phyloP scores from a whole-genome alignment of 2,113 vertebrate species.

The Erinaceus europaeus region DNA sequence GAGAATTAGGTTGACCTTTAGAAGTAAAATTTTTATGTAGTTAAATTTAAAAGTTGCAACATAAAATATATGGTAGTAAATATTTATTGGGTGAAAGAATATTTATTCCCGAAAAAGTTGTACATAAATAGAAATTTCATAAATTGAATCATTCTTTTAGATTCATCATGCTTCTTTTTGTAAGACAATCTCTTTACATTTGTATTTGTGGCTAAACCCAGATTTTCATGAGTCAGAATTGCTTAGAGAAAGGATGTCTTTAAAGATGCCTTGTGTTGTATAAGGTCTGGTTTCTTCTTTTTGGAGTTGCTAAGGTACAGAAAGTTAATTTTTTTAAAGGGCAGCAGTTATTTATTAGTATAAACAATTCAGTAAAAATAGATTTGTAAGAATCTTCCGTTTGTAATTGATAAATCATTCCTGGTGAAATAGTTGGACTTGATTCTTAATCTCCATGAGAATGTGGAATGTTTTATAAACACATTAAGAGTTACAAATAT shows the following conservation, averaged over 20 bases:
- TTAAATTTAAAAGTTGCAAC: background rate
- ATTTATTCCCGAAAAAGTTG: constrained; percentile 38
- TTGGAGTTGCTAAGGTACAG: constrained; percentile 42
- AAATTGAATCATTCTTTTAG: constrained; percentile 26
- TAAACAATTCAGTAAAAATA: constrained; percentile 63
- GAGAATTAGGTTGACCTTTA: background rate
- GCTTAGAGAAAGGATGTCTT: background rate
- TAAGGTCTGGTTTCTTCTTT: constrained; percentile 47
- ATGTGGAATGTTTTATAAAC: constrained; percentile 52
- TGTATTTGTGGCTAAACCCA: constrained; percentile 38
- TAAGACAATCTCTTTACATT: constrained; percentile 43
- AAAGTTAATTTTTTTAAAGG: constrained; percentile 1
- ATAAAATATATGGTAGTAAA: background rate
- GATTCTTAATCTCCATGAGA: constrained; percentile 29
- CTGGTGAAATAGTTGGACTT: constrained; percentile 30
- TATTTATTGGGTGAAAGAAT: constrained; percentile 25
- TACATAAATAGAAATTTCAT: constrained; percentile 22
- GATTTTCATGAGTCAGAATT: constrained; percentile 38
- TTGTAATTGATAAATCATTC: constrained; percentile 54
- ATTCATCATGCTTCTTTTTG: constrained; percentile 9
- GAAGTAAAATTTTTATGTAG: background rate
- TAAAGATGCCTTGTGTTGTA: background rate
- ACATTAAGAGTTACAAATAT: constrained; percentile 40
- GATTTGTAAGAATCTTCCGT: constrained; percentile 34
- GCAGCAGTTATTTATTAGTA: constrained; percentile 36